These are phyloP conservation scores for Magallana nippona DNA, from an alignment of 2,888 invertebrate genomes.

Conservation along the genomic window DNA sequence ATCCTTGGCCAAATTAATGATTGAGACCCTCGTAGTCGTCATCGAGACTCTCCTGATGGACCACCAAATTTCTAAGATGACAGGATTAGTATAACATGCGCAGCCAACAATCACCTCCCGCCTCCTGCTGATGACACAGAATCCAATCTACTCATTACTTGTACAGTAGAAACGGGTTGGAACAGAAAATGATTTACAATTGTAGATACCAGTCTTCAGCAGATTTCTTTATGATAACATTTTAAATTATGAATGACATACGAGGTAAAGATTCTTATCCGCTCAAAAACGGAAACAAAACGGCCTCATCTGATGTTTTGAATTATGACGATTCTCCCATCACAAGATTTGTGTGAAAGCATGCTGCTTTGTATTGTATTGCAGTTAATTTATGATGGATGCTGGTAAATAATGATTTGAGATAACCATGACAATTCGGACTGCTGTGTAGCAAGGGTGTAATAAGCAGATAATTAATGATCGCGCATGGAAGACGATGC, in stretches of 20 bases:
- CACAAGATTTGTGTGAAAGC: constrained; percentile 11
- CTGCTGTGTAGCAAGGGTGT: neutral
- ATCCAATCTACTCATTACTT: neutral
- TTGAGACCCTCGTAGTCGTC: too few relatives aligned
- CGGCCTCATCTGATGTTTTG: constrained; percentile 1
- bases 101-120: neutral
- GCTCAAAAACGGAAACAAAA: neutral
- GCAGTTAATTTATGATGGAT: neutral
- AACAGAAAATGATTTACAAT: neutral
- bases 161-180: constrained; percentile 1
- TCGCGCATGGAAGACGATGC: neutral
- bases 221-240: constrained; percentile 7
- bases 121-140: neutral
- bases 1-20: too few relatives aligned
- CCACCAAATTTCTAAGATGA: neutral
- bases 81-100: neutral
- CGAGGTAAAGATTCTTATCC: constrained; percentile 7
- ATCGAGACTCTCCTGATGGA: neutral
- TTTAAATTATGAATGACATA: constrained; percentile 6
- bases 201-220: neutral
- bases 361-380: neutral
- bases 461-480: constrained; percentile 16
- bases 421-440: neutral
- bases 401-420: neutral
- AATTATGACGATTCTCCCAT: neutral